Evolutionary conservation across 2,888 invertebrate genomes (phyloP).

Genomic region (Trichogramma dendrolimi): DNA sequence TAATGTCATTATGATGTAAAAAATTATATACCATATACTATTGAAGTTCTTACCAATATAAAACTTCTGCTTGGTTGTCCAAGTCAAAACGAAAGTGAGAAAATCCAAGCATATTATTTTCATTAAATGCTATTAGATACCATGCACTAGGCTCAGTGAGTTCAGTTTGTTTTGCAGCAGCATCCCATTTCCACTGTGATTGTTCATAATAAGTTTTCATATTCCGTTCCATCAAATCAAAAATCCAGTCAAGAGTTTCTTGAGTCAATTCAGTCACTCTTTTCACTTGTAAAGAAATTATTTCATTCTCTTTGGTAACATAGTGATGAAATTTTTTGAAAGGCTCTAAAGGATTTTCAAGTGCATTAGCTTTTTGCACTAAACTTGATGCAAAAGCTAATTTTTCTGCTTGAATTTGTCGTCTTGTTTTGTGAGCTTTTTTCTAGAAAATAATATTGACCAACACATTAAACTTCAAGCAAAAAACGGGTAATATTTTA

Average conservation of each 20-base stretch:
- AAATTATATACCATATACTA: neutral
- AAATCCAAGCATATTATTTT: slow-evolving; percentile 61
- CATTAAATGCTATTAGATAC: slow-evolving; percentile 58
- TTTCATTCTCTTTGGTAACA: slow-evolving; percentile 58
- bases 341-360: slow-evolving; percentile 58
- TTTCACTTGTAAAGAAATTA: slow-evolving; percentile 60
- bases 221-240: slow-evolving; percentile 72
- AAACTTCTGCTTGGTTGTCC: slow-evolving; percentile 64
- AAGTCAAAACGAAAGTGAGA: slow-evolving; percentile 73
- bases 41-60: slow-evolving; percentile 61
- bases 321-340: slow-evolving; percentile 63
- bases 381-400: slow-evolving; percentile 54
- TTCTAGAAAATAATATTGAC: slow-evolving; percentile 33
- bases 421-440: slow-evolving; percentile 43
- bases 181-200: slow-evolving; percentile 64
- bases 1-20: neutral
- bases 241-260: slow-evolving; percentile 64
- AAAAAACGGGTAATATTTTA: neutral
- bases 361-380: slow-evolving; percentile 61
- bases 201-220: slow-evolving; percentile 70
- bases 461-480: neutral
- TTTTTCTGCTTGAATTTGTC: slow-evolving; percentile 41
- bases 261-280: slow-evolving; percentile 59
- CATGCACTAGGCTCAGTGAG: slow-evolving; percentile 63
- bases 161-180: slow-evolving; percentile 61